Evolutionary conservation across 2,888 invertebrate genomes (phyloP).

Genomic region (Drosophila pullipes): DNA sequence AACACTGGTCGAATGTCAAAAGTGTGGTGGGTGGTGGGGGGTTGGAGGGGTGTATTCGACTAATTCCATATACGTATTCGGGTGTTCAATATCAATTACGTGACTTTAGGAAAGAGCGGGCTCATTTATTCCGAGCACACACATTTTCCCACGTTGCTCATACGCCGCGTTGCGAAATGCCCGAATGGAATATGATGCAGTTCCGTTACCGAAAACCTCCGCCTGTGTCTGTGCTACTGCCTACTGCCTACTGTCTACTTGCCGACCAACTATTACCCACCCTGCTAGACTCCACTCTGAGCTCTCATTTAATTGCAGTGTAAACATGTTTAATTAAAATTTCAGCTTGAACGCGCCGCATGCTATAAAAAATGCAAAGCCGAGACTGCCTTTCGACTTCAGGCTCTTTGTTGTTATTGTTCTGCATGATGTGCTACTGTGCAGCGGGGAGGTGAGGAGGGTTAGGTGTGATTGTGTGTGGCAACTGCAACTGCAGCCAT

Average conservation of each 20-base stretch:
- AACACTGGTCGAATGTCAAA: conserved; percentile 11
- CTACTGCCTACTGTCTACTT: not conserved
- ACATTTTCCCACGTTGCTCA: conserved; percentile 38
- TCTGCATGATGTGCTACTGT: conserved; percentile 19
- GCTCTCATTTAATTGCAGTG: conserved; percentile 72
- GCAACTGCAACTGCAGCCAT: conserved; percentile 22
- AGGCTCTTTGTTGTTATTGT: conserved; percentile 36
- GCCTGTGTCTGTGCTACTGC: not conserved
- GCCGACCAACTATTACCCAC: not conserved
- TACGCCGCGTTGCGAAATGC: conserved; percentile 39
- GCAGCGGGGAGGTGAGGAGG: not conserved
- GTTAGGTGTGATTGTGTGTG: conserved; percentile 21
- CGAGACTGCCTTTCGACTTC: conserved; percentile 67
- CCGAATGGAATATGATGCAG: conserved; percentile 20
- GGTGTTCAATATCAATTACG: conserved; percentile 43
- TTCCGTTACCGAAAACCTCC: conserved; percentile 9
- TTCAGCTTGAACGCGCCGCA: conserved; percentile 67
- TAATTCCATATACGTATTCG: conserved; percentile 6
- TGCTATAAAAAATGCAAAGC: conserved; percentile 53
- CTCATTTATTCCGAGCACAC: not conserved
- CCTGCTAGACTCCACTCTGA: conserved; percentile 8
- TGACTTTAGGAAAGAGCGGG: not conserved
- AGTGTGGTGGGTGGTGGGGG: not conserved
- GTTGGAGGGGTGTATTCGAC: not conserved
- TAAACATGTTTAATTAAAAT: conserved; percentile 80